Evolutionary conservation across 2,888 invertebrate species (phyloP), one percentile per base, ranked within the genome.

Genomic region (Drosophila recens): DNA sequence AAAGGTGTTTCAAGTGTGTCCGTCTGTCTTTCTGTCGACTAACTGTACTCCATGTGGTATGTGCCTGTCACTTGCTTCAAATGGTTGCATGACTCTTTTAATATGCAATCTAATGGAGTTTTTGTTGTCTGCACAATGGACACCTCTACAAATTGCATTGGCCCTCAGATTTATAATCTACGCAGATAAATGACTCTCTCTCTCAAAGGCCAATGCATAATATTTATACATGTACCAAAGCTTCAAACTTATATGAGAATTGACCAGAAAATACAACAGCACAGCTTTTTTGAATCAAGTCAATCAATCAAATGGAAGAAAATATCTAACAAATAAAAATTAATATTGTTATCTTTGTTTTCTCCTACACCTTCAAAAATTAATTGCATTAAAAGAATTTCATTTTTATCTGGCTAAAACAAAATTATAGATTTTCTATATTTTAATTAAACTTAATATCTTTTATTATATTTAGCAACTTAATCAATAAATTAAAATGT

Each of bases 1-100:
- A 40, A 76, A 85, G 79, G 89, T 89, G 87, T 81, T 77, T 68
- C 45, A 17, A 66, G 46, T 59, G 23, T 36, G n/a, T 30, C 17
- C 9, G 68, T 48, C 70, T 45, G 42, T 10, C 54, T 17, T 20
- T 20, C 54, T n/a, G 42, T 6, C 62, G 54, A 45, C 73, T 75
- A 86, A 86, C 33, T 20, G 34, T n/a, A 20, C 64, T 57, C 73
- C 63, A 73, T 64, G 58, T 64, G 67, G 59, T 64, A 64, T 64
- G 53, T 69, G 80, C 54, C 81, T 70, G 80, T 69, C 84, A 80
- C 51, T 77, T 62, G 67, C 53, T 46, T 23, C 75, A 70, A 57
- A 51, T 59, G 56, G 40, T 53, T 45, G 36, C 71, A 57, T 36
- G 59, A 66, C 75, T 76, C 20, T 62, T 71, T 76, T 61, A 62